Evolutionary conservation across 2,888 invertebrate genomes (phyloP).

Genomic region (Agapetus fuscipes): DNA sequence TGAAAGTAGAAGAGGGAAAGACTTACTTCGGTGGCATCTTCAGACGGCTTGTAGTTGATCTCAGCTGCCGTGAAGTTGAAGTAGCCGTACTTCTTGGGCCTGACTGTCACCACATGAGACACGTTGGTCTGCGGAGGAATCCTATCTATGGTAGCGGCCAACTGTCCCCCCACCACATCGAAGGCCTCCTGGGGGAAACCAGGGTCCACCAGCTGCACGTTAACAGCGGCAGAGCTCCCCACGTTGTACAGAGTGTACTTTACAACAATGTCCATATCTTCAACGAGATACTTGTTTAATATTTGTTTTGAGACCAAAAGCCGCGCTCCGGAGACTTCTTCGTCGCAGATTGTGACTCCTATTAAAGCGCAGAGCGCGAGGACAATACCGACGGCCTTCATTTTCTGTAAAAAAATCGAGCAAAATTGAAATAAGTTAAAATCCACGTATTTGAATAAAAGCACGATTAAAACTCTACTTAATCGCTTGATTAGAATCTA

Average conservation of each 20-base stretch:
- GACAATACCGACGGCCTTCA: slow-evolving; percentile 34
- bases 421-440: too few relatives aligned
- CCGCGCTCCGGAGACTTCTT: slow-evolving; percentile 68
- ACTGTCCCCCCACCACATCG: slow-evolving; percentile 77
- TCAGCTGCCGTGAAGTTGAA: slow-evolving; percentile 97
- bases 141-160: slow-evolving; percentile 73
- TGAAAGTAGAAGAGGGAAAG: too few relatives aligned
- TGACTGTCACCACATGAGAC: slow-evolving; percentile 84
- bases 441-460: too few relatives aligned
- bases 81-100: slow-evolving; percentile 83
- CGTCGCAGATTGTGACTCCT: slow-evolving; percentile 44
- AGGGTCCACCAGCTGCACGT: slow-evolving; percentile 80
- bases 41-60: slow-evolving; percentile 76
- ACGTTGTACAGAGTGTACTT: slow-evolving; percentile 93
- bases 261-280: slow-evolving; percentile 91
- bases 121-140: slow-evolving; percentile 91
- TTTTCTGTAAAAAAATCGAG: slow-evolving; percentile 25
- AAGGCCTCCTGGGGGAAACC: slow-evolving; percentile 92
- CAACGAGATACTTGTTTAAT: slow-evolving; percentile 91
- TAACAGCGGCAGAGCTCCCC: slow-evolving; percentile 82
- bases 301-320: slow-evolving; percentile 89
- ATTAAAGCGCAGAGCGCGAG: slow-evolving; percentile 37
- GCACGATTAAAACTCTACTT: too few relatives aligned
- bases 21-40: slow-evolving; percentile 66
- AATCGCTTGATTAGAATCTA: too few relatives aligned